Percentiles rank a stretch among this genome's conserved stretches.
Conservation (phyloP, 2,888 invertebrate species). For the Carcina quercana region DNA sequence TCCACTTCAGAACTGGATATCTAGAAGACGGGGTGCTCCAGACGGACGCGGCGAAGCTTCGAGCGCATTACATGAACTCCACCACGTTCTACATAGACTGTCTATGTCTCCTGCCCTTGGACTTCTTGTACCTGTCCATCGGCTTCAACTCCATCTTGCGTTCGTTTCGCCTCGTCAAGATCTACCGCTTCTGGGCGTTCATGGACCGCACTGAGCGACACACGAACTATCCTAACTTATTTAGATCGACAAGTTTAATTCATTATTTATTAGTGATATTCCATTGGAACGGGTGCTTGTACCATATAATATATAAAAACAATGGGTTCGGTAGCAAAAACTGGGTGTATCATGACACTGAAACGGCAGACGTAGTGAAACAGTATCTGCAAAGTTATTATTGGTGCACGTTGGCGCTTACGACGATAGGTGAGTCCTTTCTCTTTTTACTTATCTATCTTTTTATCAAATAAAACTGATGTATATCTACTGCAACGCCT, state of each 20-base stretch:
- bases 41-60: constrained; percentile 93
- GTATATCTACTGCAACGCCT: not conserved
- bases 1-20: constrained; percentile 98
- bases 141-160: constrained; percentile 97
- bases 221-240: constrained; percentile 98
- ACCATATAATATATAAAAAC: constrained; percentile 97
- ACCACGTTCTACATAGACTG: constrained; percentile 99
- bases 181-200: constrained; percentile 98
- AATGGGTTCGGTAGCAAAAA: constrained; percentile 95
- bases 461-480: not conserved
- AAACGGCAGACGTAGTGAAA: constrained; percentile 91
- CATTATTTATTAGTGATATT: constrained; percentile 98
- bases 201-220: constrained; percentile 98
- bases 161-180: constrained; percentile 96
- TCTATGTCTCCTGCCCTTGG: constrained; percentile 96
- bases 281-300: constrained; percentile 99
- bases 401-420: constrained; percentile 97
- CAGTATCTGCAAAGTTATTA: constrained; percentile 98
- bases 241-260: constrained; percentile 92
- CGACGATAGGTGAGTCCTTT: constrained; percentile 86
- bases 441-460: not conserved
- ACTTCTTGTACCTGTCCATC: constrained; percentile 98
- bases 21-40: constrained; percentile 98
- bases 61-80: constrained; percentile 98
- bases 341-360: constrained; percentile 92